Evolutionary conservation across 2,797 vertebrate species (phyloP), one percentile per base, ranked within the genome.

Genomic region (Chelon auratus): DNA sequence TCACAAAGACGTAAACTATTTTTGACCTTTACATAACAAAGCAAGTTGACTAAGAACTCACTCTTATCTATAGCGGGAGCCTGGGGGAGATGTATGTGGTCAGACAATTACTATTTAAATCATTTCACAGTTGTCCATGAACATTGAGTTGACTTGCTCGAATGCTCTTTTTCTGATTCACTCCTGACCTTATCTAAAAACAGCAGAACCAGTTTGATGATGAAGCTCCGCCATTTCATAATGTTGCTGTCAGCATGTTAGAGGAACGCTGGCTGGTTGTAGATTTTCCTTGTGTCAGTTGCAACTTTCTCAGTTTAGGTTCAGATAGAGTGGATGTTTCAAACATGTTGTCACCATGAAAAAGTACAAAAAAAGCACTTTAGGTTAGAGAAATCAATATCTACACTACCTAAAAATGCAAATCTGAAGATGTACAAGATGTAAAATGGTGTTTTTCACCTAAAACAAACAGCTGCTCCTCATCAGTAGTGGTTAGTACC

Each of bases 21-120:
- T 83, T 57, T 80, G 24, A 77, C 63, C 54, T 81, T 79, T 81
- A 79, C 30, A 57, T 70, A 89, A 81, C 63, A 72, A 56, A 62
- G 58, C 14, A 50, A 61, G 63, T 75, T 72, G 61, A 66, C 68
- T 72, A 55, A 72, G 64, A 84, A 63, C 73, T 54, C 56, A 61
- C 64, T 75, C 14, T 60, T 81, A 81, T 79, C 75, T 78, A 58
- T 72, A 86, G 70, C 65, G 59, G 56, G 55, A 66, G 62, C 73
- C 63, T 37, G 59, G 6, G 58, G 76, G 60, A 66, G 47, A 26
- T 52, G 13, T 66, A 48, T 30, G 63, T 68, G 52, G 66, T 68
- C 72, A 75, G 42, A 77, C 54, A 70, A 30, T 72, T 33, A 65
- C 52, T 81, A 66, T 86, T 80, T 68, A 68, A 78, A 81, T 86